Conservation (phyloP, 2,113 vertebrate species). For the Zosterops lateralis region DNA sequence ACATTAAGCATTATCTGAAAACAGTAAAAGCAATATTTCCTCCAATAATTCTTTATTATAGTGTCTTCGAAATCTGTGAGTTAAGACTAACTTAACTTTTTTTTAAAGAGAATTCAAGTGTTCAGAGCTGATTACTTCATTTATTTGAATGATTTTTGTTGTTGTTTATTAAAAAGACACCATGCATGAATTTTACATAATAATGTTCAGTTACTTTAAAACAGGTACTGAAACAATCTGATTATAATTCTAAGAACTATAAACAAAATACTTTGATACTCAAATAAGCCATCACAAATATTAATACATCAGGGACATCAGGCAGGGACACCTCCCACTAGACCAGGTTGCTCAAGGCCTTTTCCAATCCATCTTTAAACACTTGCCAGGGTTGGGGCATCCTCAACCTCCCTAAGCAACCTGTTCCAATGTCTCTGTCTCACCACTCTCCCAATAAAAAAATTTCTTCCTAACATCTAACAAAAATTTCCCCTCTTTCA, state of each 20-base stretch:
- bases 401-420: neutral
- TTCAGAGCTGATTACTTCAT: constrained; percentile 20
- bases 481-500: neutral
- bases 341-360: neutral
- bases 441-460: neutral
- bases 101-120: constrained; percentile 14
- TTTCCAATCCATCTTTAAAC: neutral
- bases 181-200: neutral
- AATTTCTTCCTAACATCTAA: neutral
- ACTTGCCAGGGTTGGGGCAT: neutral
- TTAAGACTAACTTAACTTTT: constrained; percentile 66
- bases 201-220: neutral
- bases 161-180: constrained; percentile 34
- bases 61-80: constrained; percentile 71
- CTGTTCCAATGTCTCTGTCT: neutral
- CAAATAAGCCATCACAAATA: neutral
- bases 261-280: neutral
- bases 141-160: constrained; percentile 42
- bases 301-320: neutral
- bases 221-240: neutral
- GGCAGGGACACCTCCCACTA: neutral
- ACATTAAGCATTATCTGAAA: constrained; percentile 83
- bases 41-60: constrained; percentile 57
- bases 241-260: neutral
- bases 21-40: constrained; percentile 77